These are phyloP conservation scores for Hyposoter dolosus DNA, from an alignment of 2,888 invertebrate species.

Conservation along the genomic window DNA sequence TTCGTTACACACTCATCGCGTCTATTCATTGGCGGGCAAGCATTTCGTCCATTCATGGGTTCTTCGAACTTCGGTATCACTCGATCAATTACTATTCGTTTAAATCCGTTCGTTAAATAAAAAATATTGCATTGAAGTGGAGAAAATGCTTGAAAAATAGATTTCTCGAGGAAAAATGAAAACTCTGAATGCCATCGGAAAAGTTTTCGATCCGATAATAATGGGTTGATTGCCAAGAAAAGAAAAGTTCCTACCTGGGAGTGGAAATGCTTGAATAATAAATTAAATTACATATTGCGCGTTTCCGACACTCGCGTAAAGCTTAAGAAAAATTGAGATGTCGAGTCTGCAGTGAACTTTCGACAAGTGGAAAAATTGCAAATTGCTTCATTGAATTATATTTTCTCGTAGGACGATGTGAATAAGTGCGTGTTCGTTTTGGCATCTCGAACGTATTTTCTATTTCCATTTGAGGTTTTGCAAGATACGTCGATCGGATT, in stretches of 20 bases:
- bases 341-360: constrained; percentile 23
- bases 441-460: constrained; percentile 52
- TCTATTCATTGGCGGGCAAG: too few species aligned
- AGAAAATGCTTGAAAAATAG: too few species aligned
- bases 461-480: constrained; percentile 7
- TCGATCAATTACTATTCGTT: too few species aligned
- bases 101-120: too few species aligned
- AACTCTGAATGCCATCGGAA: too few species aligned
- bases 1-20: too few species aligned
- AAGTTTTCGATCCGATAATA: too few species aligned
- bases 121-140: too few species aligned
- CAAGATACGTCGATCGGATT: constrained; percentile 67
- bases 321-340: constrained; percentile 16
- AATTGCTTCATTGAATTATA: constrained; percentile 59
- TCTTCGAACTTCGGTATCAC: too few species aligned
- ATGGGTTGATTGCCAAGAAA: background rate
- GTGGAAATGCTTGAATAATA: background rate
- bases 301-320: background rate
- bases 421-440: background rate
- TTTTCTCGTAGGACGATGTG: background rate
- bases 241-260: background rate
- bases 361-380: constrained; percentile 41
- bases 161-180: too few species aligned
- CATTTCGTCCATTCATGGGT: too few species aligned
- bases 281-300: background rate